Percentiles rank a stretch among this genome's conserved stretches.
phyloP scores from a whole-genome alignment of 2,113 vertebrate genomes.

The Ranitomeya variabilis region DNA sequence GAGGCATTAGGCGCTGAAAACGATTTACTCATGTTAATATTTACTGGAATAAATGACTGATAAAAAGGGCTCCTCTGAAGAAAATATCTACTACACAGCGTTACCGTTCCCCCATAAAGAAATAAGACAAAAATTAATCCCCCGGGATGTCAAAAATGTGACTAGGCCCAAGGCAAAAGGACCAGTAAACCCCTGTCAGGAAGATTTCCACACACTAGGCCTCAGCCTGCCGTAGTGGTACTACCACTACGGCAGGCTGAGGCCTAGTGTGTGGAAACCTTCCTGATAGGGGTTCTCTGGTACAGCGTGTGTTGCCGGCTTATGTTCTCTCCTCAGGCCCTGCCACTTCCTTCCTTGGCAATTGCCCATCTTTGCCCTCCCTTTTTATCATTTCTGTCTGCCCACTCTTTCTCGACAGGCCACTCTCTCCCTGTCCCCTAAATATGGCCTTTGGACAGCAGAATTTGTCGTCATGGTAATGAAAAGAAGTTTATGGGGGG shows the following conservation, averaged over 20 bases:
- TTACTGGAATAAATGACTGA: conserved; percentile 16
- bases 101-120: not conserved
- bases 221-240: not conserved
- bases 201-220: not conserved
- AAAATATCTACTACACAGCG: not conserved
- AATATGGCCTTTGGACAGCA: too few relatives aligned
- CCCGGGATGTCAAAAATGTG: not conserved
- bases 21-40: not conserved
- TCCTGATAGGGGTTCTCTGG: not conserved
- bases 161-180: not conserved
- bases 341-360: too few relatives aligned
- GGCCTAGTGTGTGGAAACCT: not conserved
- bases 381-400: too few relatives aligned
- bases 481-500: too few relatives aligned
- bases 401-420: too few relatives aligned
- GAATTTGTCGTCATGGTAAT: too few relatives aligned
- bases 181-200: not conserved
- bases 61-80: not conserved
- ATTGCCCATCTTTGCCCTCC: too few relatives aligned
- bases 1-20: not conserved
- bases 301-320: not conserved
- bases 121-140: not conserved
- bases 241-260: not conserved
- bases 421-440: too few relatives aligned
- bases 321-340: not conserved